Base-by-base conservation (phyloP, 1,140 invertebrate genomes). In the Elysia chlorotica region DNA sequence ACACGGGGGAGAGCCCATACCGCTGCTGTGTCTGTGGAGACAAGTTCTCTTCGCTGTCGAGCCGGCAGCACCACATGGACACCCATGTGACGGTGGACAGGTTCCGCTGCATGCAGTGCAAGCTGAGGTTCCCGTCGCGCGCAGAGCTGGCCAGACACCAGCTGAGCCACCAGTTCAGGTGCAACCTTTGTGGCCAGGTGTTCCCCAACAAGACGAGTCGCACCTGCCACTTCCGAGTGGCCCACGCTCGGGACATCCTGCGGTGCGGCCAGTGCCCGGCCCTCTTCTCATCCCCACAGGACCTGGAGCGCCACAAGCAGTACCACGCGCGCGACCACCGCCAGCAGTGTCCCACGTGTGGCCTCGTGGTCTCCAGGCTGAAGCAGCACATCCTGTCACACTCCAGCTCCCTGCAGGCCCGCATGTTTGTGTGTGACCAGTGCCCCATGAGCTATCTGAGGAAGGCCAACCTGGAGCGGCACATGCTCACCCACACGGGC, bases 381-480 rank as follows among this genome's bases (percentile, higher is more conserved):
- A 71, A 71, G 35, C 57, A 71, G 14, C 69, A 71, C 59, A 71
- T 71, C 57, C 38, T 71, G 36, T 21, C 63, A 37, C 69, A 71
- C 38, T 36, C 37, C 67, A 59, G 21, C 3, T n/a, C 59, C 23
- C 57, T 38, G 38, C 48, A 63, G 28, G 54, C 61, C 21, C 14
- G 28, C 28, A 10, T 71, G 36, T 63, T 37, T 63, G 69, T 28
- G 25, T 81, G 80, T 71, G 73, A 73, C 23, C 54, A 73, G 28
- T 81, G 80, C 38, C 61, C 67, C 14, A 76, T 77, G 48, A 35
- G 35, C 19, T 80, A 77, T 62, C 67, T 69, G 2, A 57, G 69
- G 37, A 65, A 53, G 17, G 35, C 57, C 10, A 69, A 75, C 56
- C 57, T 81, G 6, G 57, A 66, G 21, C 48, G 66, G 37, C 79